Conservation (phyloP, 2,797 vertebrate genomes). For the Scolopax rusticola region DNA sequence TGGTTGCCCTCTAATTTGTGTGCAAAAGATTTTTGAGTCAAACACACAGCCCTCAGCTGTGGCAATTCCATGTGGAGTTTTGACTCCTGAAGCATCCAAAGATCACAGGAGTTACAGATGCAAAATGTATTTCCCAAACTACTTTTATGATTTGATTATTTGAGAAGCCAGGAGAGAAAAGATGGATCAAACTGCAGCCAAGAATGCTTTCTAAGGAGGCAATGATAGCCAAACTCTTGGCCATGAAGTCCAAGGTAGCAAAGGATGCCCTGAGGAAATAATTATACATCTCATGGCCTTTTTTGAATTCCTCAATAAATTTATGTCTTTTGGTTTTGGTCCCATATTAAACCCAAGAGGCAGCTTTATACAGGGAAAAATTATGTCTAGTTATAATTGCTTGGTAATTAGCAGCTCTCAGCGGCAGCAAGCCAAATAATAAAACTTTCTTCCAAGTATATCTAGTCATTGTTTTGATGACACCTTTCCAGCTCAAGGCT, state of each 20-base stretch:
- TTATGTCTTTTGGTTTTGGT: slow-evolving; percentile 30
- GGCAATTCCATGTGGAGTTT: slow-evolving; percentile 48
- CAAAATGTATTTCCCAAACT: slow-evolving; percentile 17
- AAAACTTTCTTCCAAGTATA: slow-evolving; percentile 39
- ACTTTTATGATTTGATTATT: slow-evolving; percentile 48
- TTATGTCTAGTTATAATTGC: slow-evolving; percentile 29
- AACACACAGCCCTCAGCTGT: slow-evolving; percentile 27
- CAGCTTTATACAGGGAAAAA: slow-evolving; percentile 23
- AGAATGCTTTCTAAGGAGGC: slow-evolving; percentile 68
- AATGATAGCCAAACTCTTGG: not conserved
- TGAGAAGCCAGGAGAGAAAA: slow-evolving; percentile 36
- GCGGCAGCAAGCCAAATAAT: slow-evolving; percentile 14
- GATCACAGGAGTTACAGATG: slow-evolving; percentile 45
- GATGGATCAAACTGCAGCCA: slow-evolving; percentile 28
- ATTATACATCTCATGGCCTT: not conserved
- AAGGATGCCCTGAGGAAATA: slow-evolving; percentile 36
- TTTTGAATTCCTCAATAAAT: not conserved
- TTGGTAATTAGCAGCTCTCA: slow-evolving; percentile 47
- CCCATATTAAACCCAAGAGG: slow-evolving; percentile 34
- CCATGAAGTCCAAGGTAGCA: slow-evolving; percentile 26
- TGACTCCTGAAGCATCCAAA: slow-evolving; percentile 54
- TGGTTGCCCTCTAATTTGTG: slow-evolving; percentile 57
- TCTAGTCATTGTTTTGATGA: slow-evolving; percentile 53
- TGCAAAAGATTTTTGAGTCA: slow-evolving; percentile 56
- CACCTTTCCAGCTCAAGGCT: slow-evolving; percentile 37